Evolutionary conservation across 2,113 vertebrate species (phyloP).

Genomic region (Thermophis baileyi): DNA sequence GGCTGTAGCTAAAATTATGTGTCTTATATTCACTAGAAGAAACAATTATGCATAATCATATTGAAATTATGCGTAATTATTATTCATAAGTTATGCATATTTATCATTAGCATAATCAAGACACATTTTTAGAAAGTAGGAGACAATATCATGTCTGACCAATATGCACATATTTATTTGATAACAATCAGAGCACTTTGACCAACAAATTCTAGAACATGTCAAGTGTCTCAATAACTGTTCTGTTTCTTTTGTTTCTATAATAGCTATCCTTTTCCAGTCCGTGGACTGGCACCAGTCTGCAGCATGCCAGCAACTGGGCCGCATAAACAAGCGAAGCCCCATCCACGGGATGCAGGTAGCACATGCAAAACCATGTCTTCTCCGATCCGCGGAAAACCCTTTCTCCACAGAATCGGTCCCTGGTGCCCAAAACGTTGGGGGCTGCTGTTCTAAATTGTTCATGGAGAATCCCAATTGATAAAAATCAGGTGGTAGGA

Average conservation of each 20-base stretch:
- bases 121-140: not conserved
- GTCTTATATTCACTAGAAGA: not conserved
- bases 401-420: no score
- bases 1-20: not conserved
- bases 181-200: not conserved
- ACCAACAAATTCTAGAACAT: not conserved
- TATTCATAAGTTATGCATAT: not conserved
- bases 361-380: no score
- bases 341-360: no score
- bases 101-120: not conserved
- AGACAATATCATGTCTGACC: not conserved
- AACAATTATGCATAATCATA: not conserved
- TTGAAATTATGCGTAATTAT: not conserved
- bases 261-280: not conserved
- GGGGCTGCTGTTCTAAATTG: not conserved
- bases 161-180: not conserved
- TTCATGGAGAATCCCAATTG: not conserved
- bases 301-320: no score
- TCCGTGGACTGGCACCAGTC: not conserved
- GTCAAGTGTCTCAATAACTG: not conserved
- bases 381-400: no score
- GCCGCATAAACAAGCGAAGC: no score
- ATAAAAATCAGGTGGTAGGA: not conserved
- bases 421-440: no score
- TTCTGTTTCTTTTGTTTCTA: not conserved